Conservation (phyloP, 2,113 vertebrate genomes). For the Hydropotes inermis region DNA sequence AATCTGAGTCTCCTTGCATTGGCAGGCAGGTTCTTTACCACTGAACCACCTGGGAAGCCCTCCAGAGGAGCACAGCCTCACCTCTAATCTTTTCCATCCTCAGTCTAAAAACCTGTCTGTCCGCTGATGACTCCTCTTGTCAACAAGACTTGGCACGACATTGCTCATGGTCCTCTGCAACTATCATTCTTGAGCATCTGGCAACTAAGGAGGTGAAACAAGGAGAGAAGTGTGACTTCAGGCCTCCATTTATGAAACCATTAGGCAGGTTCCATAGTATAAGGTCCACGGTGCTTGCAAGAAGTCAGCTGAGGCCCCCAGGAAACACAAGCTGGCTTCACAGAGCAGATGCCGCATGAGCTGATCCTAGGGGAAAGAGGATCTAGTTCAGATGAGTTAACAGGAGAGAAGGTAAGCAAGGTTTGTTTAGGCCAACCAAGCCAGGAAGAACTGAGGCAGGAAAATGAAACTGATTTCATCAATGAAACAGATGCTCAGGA, state of each 20-base stretch:
- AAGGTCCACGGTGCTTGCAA: background rate
- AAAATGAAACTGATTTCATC: background rate
- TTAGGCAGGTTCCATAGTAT: background rate
- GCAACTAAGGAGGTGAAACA: background rate
- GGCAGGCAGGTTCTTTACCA: background rate
- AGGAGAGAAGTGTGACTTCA: background rate
- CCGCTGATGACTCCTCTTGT: background rate
- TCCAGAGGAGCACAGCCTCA: background rate
- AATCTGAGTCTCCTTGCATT: background rate
- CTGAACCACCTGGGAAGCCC: background rate
- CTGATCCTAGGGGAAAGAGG: background rate
- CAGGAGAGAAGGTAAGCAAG: background rate
- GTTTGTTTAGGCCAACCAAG: background rate
- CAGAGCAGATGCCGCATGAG: background rate
- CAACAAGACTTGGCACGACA: background rate
- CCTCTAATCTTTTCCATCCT: background rate
- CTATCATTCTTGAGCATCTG: background rate
- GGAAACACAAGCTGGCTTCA: background rate
- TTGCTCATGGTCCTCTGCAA: background rate
- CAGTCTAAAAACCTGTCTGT: background rate
- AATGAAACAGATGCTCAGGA: background rate
- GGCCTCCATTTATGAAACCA: background rate
- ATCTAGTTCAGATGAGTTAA: background rate
- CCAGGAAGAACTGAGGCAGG: background rate
- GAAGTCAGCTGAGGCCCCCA: background rate